These are phyloP conservation scores for Ichneumoninae sp. DNA, from an alignment of 2,888 invertebrate genomes.

Conservation along the genomic window DNA sequence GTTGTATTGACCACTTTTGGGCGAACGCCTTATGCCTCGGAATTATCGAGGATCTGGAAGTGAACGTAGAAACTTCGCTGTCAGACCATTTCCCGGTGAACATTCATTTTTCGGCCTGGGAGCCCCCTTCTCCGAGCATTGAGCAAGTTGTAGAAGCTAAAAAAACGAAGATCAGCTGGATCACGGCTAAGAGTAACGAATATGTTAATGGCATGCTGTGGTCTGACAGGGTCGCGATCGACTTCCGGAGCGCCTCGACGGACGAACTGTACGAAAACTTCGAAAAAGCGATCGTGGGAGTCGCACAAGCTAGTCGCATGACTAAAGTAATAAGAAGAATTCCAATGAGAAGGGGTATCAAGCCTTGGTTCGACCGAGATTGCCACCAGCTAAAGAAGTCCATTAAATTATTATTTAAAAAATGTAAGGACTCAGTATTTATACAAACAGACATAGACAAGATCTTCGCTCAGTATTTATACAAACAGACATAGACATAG, in stretches of 20 bases:
- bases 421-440: not conserved
- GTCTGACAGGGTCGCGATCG: not conserved
- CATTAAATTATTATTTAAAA: not conserved
- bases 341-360: not conserved
- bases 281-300: not conserved
- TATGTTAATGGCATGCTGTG: slow-evolving; percentile 14
- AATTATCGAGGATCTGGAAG: slow-evolving; percentile 36
- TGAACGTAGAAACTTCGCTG: slow-evolving; percentile 29
- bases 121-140: not conserved
- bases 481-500: no score
- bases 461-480: no score
- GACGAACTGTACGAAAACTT: slow-evolving; percentile 12
- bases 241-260: slow-evolving; percentile 2
- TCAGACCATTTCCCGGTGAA: slow-evolving; percentile 54
- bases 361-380: slow-evolving; percentile 17
- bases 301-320: slow-evolving; percentile 11
- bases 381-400: not conserved
- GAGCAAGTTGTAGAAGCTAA: not conserved
- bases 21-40: slow-evolving; percentile 12
- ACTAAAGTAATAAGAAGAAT: not conserved
- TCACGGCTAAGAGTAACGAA: not conserved
- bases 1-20: slow-evolving; percentile 45
- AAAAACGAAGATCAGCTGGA: not conserved
- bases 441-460: not conserved
- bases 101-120: not conserved